Evolutionary conservation across 2,797 vertebrate species (phyloP).

Genomic region (Malurus splendens): DNA sequence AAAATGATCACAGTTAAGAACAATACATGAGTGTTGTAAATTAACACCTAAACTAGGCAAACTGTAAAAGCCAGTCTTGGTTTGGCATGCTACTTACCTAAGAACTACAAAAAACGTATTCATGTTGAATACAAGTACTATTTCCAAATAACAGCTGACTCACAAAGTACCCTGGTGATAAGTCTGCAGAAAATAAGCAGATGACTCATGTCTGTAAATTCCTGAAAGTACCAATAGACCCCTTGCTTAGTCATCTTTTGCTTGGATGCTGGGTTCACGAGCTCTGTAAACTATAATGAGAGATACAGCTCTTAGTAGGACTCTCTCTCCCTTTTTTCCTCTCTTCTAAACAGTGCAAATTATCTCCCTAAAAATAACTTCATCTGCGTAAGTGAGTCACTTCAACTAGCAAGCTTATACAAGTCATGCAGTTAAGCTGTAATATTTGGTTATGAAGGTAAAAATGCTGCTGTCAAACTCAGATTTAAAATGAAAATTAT

Average conservation of each 20-base stretch:
- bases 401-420: slow-evolving; percentile 67
- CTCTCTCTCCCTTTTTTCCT: slow-evolving; percentile 60
- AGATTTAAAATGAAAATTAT: slow-evolving; percentile 34
- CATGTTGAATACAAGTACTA: slow-evolving; percentile 57
- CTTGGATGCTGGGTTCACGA: slow-evolving; percentile 75
- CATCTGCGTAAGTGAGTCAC: slow-evolving; percentile 73
- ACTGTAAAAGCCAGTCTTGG: slow-evolving; percentile 27
- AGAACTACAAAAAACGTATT: slow-evolving; percentile 47
- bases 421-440: slow-evolving; percentile 57
- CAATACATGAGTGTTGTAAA: background rate
- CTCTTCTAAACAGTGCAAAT: slow-evolving; percentile 72
- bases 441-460: slow-evolving; percentile 65
- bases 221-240: slow-evolving; percentile 76
- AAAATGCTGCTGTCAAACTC: slow-evolving; percentile 62
- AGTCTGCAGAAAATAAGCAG: slow-evolving; percentile 72
- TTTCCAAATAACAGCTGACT: slow-evolving; percentile 74
- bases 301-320: slow-evolving; percentile 66
- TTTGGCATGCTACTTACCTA: slow-evolving; percentile 43
- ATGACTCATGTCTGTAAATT: slow-evolving; percentile 78
- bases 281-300: slow-evolving; percentile 74
- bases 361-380: slow-evolving; percentile 79
- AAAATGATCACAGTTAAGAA: slow-evolving; percentile 6
- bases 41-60: slow-evolving; percentile 20
- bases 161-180: slow-evolving; percentile 68
- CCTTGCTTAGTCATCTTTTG: slow-evolving; percentile 77